A percentile compares a stretch with the other conserved stretches of the same genome.
Evolutionary conservation across 2,113 vertebrate genomes (phyloP).

Genomic region (Fulmarus glacialis): DNA sequence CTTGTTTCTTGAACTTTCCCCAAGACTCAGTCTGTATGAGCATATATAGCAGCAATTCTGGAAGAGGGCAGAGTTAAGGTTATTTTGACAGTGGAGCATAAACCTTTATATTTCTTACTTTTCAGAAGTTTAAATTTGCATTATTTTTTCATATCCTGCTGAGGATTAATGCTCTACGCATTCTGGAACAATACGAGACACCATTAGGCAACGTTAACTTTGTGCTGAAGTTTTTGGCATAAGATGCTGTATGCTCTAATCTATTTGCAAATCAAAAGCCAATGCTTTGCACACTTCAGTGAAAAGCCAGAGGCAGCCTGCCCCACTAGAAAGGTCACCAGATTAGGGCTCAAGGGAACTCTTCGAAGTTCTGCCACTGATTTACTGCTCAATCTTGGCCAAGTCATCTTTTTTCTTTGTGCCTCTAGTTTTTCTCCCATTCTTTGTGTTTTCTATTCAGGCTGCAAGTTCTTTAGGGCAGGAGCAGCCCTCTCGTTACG

Average conservation of each 20-base stretch:
- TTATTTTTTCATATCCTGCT: not conserved
- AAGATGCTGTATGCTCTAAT: slow-evolving; percentile 29
- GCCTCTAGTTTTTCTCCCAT: slow-evolving; percentile 21
- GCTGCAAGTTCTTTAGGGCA: slow-evolving; percentile 24
- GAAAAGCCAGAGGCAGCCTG: slow-evolving; percentile 65
- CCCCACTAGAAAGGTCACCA: slow-evolving; percentile 55
- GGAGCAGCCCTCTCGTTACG: not conserved
- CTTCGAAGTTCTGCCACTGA: slow-evolving; percentile 53
- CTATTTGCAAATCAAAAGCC: slow-evolving; percentile 65
- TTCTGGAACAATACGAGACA: slow-evolving; percentile 12
- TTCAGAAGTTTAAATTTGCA: slow-evolving; percentile 3
- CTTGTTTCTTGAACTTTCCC: not conserved
- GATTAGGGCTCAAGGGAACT: slow-evolving; percentile 50
- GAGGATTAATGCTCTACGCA: not conserved
- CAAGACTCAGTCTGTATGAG: not conserved
- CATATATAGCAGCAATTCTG: not conserved
- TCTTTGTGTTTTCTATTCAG: slow-evolving; percentile 45
- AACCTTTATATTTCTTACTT: not conserved
- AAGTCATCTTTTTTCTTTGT: slow-evolving; percentile 50
- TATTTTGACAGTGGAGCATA: not conserved
- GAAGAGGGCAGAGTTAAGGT: not conserved
- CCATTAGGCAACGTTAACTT: slow-evolving; percentile 48
- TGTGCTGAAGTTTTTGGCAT: slow-evolving; percentile 38
- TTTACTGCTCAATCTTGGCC: slow-evolving; percentile 49
- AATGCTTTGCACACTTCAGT: slow-evolving; percentile 54